A percentile compares a stretch with the other conserved stretches of the same genome.
Conservation (phyloP, 30 jellyfish, hydroid and myxozoan species). For the Cassiopea andromeda region DNA sequence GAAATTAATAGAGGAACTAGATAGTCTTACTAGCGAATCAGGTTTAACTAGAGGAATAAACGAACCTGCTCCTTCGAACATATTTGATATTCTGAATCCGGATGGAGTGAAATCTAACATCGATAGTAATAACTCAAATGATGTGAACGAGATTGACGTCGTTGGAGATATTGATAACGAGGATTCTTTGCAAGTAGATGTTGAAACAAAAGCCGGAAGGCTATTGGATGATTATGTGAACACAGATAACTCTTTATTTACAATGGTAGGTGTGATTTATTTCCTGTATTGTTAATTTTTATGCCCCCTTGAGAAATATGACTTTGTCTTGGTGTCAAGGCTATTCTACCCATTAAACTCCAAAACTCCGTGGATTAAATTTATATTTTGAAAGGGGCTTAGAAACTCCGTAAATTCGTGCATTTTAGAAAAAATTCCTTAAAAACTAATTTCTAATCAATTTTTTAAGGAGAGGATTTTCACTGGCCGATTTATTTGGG, state of each 20-base stretch:
- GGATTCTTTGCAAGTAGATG: slow-evolving; percentile 27
- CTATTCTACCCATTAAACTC: too few species aligned
- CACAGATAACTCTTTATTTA: slow-evolving; percentile 53
- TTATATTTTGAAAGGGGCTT: too few species aligned
- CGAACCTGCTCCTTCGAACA: slow-evolving; percentile 13
- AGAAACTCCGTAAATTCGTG: too few species aligned
- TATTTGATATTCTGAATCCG: slow-evolving; percentile 37
- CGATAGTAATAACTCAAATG: slow-evolving; percentile 57
- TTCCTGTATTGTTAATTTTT: neutral
- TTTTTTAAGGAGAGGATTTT: too few species aligned
- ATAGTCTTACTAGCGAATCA: slow-evolving; percentile 4
- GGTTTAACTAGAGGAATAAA: neutral
- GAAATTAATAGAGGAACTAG: slow-evolving; percentile 76
- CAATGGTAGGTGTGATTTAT: slow-evolving; percentile 57
- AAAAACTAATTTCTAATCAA: too few species aligned
- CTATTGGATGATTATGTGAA: slow-evolving; percentile 76
- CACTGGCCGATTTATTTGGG: too few species aligned
- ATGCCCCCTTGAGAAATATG: neutral
- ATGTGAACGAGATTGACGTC: slow-evolving; percentile 88
- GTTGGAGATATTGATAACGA: slow-evolving; percentile 78
- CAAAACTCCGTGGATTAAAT: too few species aligned
- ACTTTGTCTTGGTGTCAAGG: too few species aligned
- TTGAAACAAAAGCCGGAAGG: slow-evolving; percentile 9
- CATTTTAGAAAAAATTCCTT: too few species aligned
- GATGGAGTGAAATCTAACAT: slow-evolving; percentile 12